These are phyloP conservation scores for Lasioglossum zephyrum DNA, from an alignment of 2,888 invertebrate species.

Conservation along the genomic window DNA sequence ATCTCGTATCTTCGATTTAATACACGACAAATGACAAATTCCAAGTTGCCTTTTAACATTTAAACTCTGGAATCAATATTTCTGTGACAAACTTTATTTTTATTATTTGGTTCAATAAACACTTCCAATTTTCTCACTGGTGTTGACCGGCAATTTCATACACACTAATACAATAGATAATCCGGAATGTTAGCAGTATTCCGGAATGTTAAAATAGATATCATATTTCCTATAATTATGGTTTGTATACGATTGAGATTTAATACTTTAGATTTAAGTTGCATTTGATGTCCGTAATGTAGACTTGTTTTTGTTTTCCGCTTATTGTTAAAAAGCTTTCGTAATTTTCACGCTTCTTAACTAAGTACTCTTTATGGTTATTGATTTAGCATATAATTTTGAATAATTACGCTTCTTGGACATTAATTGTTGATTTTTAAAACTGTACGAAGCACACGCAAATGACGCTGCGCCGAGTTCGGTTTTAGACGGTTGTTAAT, in stretches of 20 bases:
- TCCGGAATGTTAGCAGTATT: not conserved
- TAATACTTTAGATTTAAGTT: conserved; percentile 4
- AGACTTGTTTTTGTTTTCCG: conserved; percentile 26
- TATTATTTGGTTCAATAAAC: not conserved
- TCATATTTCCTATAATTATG: not conserved
- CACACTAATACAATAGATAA: not conserved
- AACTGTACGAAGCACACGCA: conserved; percentile 3
- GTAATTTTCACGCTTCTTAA: conserved; percentile 46
- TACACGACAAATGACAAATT: too few species aligned
- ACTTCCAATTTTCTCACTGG: not conserved
- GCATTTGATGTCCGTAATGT: conserved; percentile 6
- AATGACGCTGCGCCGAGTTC: conserved; percentile 8
- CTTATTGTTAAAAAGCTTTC: conserved; percentile 41
- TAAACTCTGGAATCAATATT: too few species aligned
- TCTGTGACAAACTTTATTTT: not conserved
- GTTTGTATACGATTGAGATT: conserved; percentile 7
- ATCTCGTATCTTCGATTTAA: not conserved
- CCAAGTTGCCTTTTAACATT: too few species aligned
- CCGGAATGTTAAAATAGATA: not conserved
- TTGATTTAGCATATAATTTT: conserved; percentile 24
- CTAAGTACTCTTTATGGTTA: conserved; percentile 35
- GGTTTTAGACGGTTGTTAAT: conserved; percentile 34
- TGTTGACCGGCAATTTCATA: not conserved
- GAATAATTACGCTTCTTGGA: conserved; percentile 48
- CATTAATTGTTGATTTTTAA: conserved; percentile 32